Percentiles rank a stretch among this genome's conserved stretches.
Evolutionary conservation across 2,888 invertebrate species (phyloP).

Genomic region (Seladonia tumulorum): DNA sequence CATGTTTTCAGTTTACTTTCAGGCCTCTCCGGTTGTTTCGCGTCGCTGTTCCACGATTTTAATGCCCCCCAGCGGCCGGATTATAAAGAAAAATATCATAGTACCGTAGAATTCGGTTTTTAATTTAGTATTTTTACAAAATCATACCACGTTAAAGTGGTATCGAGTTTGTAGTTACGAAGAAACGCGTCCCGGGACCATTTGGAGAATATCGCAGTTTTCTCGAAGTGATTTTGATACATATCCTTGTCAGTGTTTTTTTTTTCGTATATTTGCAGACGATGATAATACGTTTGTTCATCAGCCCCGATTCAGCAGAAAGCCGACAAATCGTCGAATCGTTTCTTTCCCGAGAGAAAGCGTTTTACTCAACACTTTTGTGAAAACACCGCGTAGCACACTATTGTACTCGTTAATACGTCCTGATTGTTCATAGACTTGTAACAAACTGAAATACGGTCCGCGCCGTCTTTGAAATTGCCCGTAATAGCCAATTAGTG

Average conservation of each 20-base stretch:
- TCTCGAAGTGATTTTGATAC: too few relatives aligned
- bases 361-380: neutral
- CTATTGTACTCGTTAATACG: constrained; percentile 12
- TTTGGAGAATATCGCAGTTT: too few relatives aligned
- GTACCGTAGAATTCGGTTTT: neutral
- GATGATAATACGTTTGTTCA: neutral
- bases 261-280: too few relatives aligned
- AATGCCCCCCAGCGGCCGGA: neutral
- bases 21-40: neutral
- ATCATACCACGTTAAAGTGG: too few relatives aligned
- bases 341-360: constrained; percentile 2
- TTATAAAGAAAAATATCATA: neutral
- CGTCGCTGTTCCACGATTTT: too few relatives aligned
- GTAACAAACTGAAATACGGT: neutral
- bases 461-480: neutral
- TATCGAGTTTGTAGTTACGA: too few relatives aligned
- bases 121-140: neutral
- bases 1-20: constrained; percentile 7
- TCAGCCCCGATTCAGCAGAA: neutral
- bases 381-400: neutral
- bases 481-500: constrained; percentile 1
- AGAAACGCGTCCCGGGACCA: too few relatives aligned
- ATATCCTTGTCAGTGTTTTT: too few relatives aligned
- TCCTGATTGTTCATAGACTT: neutral
- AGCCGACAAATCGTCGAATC: neutral